Conservation (phyloP, 1,140 invertebrate species). For the Centruroides sculpturatus region DNA sequence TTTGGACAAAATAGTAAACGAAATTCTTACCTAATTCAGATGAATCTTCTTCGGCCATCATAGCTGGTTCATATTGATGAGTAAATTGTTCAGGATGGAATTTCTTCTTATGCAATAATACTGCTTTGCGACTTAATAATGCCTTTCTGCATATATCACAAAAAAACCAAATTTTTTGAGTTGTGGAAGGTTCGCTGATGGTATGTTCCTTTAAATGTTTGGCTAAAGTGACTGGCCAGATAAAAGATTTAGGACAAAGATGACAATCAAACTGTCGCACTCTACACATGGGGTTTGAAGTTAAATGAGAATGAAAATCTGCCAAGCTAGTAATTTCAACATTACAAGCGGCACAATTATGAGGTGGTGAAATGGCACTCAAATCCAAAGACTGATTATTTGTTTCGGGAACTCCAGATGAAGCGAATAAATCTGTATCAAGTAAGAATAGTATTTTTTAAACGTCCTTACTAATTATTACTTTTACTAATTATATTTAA, state of each 20-base stretch:
- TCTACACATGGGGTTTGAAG: constrained; percentile 5
- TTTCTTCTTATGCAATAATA: constrained; percentile 8
- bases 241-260: constrained; percentile 10
- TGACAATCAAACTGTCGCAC: constrained; percentile 9
- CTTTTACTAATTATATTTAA: no score
- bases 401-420: no score
- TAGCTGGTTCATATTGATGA: no score
- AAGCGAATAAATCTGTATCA: no score
- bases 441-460: no score
- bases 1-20: no score
- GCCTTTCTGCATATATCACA: constrained; percentile 13
- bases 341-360: constrained; percentile 2
- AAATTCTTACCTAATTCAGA: no score
- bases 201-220: constrained; percentile 10
- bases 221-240: constrained; percentile 11
- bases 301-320: constrained; percentile 11
- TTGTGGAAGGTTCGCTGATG: constrained; percentile 1
- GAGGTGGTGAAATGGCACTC: neutral
- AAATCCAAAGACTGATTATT: no score
- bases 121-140: constrained; percentile 8
- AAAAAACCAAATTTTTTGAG: constrained; percentile 8
- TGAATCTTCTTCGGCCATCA: no score
- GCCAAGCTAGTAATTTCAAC: constrained; percentile 4
- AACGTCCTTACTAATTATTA: no score
- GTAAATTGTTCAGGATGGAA: constrained; percentile 4